Base-by-base conservation (phyloP, 1,140 invertebrate species). In the Metaphire vulgaris region DNA sequence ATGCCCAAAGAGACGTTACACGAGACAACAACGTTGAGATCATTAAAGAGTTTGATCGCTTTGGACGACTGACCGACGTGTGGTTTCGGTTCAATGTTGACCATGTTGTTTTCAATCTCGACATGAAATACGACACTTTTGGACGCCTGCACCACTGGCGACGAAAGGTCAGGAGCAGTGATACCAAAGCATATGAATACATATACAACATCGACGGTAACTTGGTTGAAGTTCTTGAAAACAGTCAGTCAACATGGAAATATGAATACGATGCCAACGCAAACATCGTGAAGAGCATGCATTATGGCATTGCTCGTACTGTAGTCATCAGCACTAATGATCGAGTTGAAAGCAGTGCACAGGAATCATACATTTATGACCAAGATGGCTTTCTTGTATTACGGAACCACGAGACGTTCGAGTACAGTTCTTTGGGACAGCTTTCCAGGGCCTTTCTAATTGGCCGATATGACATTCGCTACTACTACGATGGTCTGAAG, bases 191-290 rank as follows among this genome's bases (percentile, higher is more conserved):
- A 0, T 94, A 94, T 77, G 94, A 84, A 65, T 85, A 86, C 76
- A 79, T 81, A 15, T 86, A 86, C 70, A 83, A 86, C 75, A 83
- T 83, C 33, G 84, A 86, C 70, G 82, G 81, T 34, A 84, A 85
- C 77, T 70, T 86, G 16, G 79, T 82, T 6, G 84, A 85, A 67
- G 82, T 85, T 12, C 75, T 82, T 2, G 91, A 96, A 26, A 92
- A 93, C 16, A 92, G 91, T 0, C 90, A 91, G 80, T 93, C 94
- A 80, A 93, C 93, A 0, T 98, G 94, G 94, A 94, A 95, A 80
- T 98, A 95, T 84, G 89, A 92, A 0, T 97, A 97, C 84, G 96
- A 98, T 87, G 93, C 95, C 80, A 98, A 98, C 84, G 95, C 95
- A 33, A 98, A 98, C 83, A 90, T 95, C 1, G 91, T 96, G 67